A percentile compares a stretch with the other conserved stretches of the same genome.
These are phyloP conservation scores for Ctenosaura bakeri DNA, from an alignment of 2,797 vertebrate species.

Conservation along the genomic window DNA sequence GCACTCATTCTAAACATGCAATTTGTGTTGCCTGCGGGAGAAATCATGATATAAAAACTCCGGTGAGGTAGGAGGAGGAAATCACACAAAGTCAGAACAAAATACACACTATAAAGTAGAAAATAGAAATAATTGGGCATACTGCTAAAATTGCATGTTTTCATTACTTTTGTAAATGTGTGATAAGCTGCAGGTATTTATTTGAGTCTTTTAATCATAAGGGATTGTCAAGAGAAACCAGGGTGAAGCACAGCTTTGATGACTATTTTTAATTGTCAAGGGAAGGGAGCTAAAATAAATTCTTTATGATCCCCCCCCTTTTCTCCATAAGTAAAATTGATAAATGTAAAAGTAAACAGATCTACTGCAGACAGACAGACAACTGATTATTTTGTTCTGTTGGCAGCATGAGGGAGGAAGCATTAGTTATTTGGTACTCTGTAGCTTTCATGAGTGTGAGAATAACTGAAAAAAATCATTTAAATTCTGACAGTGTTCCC, in stretches of 20 bases:
- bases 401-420: constrained; percentile 49
- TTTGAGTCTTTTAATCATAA: constrained; percentile 69
- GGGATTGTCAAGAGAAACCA: constrained; percentile 70
- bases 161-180: constrained; percentile 57
- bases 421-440: constrained; percentile 58
- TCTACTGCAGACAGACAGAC: background rate
- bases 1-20: constrained; percentile 30
- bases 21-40: background rate
- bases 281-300: background rate
- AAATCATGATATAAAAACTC: constrained; percentile 25
- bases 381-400: constrained; percentile 43
- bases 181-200: constrained; percentile 46
- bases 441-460: constrained; percentile 69
- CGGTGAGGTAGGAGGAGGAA: constrained; percentile 26
- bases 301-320: background rate
- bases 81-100: constrained; percentile 18
- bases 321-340: constrained; percentile 16
- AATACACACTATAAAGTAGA: constrained; percentile 52
- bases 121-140: constrained; percentile 44
- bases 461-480: constrained; percentile 69
- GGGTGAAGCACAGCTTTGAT: constrained; percentile 51
- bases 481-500: constrained; percentile 62
- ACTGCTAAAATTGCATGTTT: constrained; percentile 64
- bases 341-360: constrained; percentile 48
- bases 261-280: constrained; percentile 49